A percentile compares a stretch with the other conserved stretches of the same genome.
Conservation (phyloP, 2,888 invertebrate species). For the Ormyrus labotus region DNA sequence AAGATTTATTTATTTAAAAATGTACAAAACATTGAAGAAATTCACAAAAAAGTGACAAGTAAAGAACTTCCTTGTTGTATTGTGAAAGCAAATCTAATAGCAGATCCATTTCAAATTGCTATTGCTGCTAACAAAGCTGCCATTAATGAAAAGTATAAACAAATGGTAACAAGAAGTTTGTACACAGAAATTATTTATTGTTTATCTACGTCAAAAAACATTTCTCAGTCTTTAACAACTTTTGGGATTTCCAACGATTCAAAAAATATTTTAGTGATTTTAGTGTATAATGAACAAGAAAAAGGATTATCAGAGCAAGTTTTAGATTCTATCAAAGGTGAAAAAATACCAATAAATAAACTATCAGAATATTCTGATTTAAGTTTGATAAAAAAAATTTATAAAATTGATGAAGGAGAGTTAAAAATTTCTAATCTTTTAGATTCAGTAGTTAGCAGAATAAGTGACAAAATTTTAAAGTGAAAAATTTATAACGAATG, state of each 20-base stretch:
- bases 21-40: constrained; percentile 79
- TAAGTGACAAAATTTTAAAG: constrained; percentile 82
- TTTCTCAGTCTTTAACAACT: constrained; percentile 81
- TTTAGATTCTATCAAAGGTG: constrained; percentile 78
- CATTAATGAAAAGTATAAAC: constrained; percentile 75
- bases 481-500: constrained; percentile 56
- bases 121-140: constrained; percentile 84
- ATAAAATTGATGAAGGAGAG: constrained; percentile 80
- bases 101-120: constrained; percentile 80
- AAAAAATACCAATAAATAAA: constrained; percentile 76
- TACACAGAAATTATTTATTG: constrained; percentile 83
- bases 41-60: constrained; percentile 78
- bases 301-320: constrained; percentile 68
- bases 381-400: constrained; percentile 78
- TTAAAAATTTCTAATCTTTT: constrained; percentile 75
- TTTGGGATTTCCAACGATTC: constrained; percentile 80
- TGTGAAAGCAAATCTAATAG: constrained; percentile 80
- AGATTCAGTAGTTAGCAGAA: constrained; percentile 82
- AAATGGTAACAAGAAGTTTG: constrained; percentile 80
- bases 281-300: constrained; percentile 71
- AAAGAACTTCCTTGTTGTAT: constrained; percentile 80
- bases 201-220: constrained; percentile 83
- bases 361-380: constrained; percentile 77
- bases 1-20: constrained; percentile 77
- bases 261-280: constrained; percentile 76